phyloP scores from a whole-genome alignment of 1,140 invertebrate species.

The Dinoponera quadriceps region DNA sequence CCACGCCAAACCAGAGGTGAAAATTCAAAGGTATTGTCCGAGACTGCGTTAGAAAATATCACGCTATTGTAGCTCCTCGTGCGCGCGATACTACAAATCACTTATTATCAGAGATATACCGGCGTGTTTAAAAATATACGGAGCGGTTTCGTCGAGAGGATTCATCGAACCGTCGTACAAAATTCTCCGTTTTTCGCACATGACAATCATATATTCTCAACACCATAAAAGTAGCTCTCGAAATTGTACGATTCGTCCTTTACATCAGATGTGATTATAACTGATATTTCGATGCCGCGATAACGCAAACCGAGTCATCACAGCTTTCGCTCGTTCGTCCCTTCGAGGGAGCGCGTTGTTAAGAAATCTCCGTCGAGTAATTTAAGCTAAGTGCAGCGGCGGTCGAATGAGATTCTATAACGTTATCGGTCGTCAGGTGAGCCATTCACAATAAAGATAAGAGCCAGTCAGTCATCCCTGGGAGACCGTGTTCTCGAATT shows the following conservation, averaged over 20 bases:
- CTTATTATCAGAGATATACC: conserved; percentile 30
- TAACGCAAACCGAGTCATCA: background rate
- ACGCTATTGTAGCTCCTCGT: background rate
- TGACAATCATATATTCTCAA: conserved; percentile 2
- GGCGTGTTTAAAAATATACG: conserved; percentile 2
- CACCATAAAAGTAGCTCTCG: background rate
- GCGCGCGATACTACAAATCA: background rate
- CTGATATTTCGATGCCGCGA: background rate
- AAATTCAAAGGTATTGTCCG: conserved; percentile 40
- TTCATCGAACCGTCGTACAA: background rate
- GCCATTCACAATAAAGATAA: background rate
- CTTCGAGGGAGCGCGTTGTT: background rate
- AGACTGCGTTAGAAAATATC: conserved; percentile 46
- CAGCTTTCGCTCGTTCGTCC: background rate
- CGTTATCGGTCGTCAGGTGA: background rate
- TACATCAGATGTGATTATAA: background rate
- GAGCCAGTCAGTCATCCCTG: background rate
- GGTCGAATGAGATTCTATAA: conserved; percentile 18
- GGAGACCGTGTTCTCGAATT: conserved; percentile 6
- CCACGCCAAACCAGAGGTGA: conserved; percentile 30
- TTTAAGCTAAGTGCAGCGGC: background rate
- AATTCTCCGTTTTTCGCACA: background rate
- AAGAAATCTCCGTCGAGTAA: conserved; percentile 3
- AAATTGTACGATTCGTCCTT: background rate
- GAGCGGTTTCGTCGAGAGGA: background rate